These are phyloP conservation scores for Cephus runcator DNA, from an alignment of 2,888 invertebrate species.

Conservation along the genomic window DNA sequence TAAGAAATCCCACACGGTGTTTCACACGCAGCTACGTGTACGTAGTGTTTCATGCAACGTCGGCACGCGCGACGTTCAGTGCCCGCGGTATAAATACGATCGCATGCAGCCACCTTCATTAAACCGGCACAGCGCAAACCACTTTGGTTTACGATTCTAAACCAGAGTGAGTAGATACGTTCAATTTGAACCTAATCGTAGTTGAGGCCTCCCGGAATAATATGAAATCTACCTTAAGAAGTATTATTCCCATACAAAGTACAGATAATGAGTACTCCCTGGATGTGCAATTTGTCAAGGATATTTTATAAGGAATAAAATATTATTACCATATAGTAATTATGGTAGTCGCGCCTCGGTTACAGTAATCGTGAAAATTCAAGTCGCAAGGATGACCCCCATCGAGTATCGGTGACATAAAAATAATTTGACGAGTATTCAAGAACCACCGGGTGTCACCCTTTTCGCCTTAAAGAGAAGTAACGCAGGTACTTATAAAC, in stretches of 20 bases:
- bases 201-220: slow-evolving; percentile 24
- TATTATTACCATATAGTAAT: background rate
- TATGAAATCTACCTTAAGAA: background rate
- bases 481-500: slow-evolving; percentile 1
- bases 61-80: slow-evolving; percentile 44
- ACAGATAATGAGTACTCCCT: background rate
- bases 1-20: slow-evolving; percentile 44
- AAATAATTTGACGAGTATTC: background rate
- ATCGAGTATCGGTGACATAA: background rate
- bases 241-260: background rate
- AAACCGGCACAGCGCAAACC: slow-evolving; percentile 37
- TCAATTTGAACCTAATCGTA: slow-evolving; percentile 32
- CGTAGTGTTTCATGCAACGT: slow-evolving; percentile 6
- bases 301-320: background rate
- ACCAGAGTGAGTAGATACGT: slow-evolving; percentile 32
- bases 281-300: background rate
- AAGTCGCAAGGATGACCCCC: background rate
- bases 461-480: background rate
- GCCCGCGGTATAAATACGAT: slow-evolving; percentile 45
- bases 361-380: background rate
- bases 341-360: background rate
- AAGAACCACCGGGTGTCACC: background rate
- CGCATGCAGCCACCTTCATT: slow-evolving; percentile 45
- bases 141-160: slow-evolving; percentile 38
- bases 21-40: slow-evolving; percentile 31